Evolutionary conservation across 2,113 vertebrate species (phyloP).

Genomic region (Rhabdornis inornatus): DNA sequence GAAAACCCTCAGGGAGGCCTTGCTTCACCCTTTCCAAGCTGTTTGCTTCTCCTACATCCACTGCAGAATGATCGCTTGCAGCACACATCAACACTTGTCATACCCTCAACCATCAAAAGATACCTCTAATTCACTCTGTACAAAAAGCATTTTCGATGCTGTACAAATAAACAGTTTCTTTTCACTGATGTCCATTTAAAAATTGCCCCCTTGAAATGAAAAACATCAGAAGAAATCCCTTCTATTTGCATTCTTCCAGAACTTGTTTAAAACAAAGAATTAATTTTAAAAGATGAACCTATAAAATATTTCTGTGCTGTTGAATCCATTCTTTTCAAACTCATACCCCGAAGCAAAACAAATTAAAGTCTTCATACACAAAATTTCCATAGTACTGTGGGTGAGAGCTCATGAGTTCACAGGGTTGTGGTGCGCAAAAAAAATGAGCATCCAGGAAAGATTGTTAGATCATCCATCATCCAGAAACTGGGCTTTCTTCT

Average conservation of each 20-base stretch:
- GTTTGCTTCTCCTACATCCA: neutral
- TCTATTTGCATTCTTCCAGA: neutral
- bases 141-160: neutral
- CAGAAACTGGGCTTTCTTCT: neutral
- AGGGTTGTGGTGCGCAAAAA: neutral
- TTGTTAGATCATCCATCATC: fast-evolving
- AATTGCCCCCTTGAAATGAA: neutral
- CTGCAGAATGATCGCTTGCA: neutral
- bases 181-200: neutral
- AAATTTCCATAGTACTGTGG: neutral
- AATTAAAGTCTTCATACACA: neutral
- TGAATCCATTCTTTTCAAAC: neutral
- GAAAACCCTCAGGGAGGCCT: neutral
- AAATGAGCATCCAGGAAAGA: neutral
- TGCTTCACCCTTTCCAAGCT: neutral
- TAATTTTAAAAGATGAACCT: fast-evolving
- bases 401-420: neutral
- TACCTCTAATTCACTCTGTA: neutral
- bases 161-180: neutral
- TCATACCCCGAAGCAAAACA: neutral
- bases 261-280: neutral
- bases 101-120: neutral
- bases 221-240: neutral
- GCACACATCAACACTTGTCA: neutral
- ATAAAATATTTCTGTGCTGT: neutral